Evolutionary conservation across 2,797 vertebrate genomes (phyloP), one percentile per base, ranked within the genome.

Genomic region (Anableps anableps): DNA sequence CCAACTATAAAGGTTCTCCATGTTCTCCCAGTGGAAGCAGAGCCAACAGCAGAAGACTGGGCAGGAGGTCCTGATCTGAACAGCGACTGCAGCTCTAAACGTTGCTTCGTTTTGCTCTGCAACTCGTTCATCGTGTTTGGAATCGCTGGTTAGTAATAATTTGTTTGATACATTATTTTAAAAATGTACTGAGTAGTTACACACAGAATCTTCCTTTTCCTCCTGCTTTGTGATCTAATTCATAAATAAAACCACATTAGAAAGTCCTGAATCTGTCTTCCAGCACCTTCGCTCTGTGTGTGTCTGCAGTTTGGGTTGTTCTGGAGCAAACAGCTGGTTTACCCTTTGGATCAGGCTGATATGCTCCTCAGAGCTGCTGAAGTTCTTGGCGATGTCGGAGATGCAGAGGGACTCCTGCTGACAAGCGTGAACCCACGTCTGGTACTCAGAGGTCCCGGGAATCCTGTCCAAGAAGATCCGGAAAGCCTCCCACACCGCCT

Each of bases 401-500:
- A 98, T 96, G 89, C 96, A 97, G 80, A 98, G 96, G 2, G 96
- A 95, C 92, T 97, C 97, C 17, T 92, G 95, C 75, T 97, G 97
- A 91, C 98, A 99, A 51, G 91, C 86, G 82, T 95, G 95, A 72
- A 99, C 97, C 97, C 97, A 99, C 73, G 88, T 90, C 93, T 97
- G 97, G 89, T 98, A 98, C 92, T 99, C 97, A 0, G 86, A 86
- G 10, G 95, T 96, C 75, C 97, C 96, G 0, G 98, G 97, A 91
- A 99, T 98, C 75, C 96, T 94, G 94, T 98, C 97, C 77, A 97
- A 93, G 94, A 99, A 99, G 91, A 98, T 97, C 86, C 97, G 93
- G 84, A 98, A 98, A 1, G 97, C 97, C 95, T 99, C 97, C 98
- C 98, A 99, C 21, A 98, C 97, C 0, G 96, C 97, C 93, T 99